Evolutionary conservation across 2,888 invertebrate genomes (phyloP).

Genomic region (Ferdinandea cuprea): DNA sequence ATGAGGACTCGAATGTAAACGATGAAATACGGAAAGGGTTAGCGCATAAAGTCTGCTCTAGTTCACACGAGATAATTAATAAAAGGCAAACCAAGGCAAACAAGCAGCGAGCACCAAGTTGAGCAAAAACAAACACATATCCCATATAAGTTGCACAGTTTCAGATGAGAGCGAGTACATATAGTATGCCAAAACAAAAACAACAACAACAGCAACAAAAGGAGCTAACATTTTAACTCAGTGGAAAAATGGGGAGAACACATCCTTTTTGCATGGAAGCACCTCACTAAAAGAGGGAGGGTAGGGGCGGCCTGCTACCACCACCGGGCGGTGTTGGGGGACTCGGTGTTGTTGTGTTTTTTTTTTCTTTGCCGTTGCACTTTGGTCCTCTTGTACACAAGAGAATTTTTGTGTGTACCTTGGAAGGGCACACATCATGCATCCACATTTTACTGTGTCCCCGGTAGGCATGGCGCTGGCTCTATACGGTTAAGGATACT

Average conservation of each 20-base stretch:
- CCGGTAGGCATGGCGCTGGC: slow-evolving; percentile 1
- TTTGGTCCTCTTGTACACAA: slow-evolving; percentile 42
- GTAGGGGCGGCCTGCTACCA: slow-evolving; percentile 25
- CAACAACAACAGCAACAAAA: slow-evolving; percentile 14
- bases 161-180: slow-evolving; percentile 39
- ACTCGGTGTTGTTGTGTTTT: slow-evolving; percentile 47
- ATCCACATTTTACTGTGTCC: slow-evolving; percentile 6
- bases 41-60: slow-evolving; percentile 74
- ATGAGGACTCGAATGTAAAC: slow-evolving; percentile 52
- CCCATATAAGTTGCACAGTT: slow-evolving; percentile 51
- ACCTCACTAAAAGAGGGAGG: slow-evolving; percentile 13
- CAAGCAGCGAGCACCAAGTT: slow-evolving; percentile 56
- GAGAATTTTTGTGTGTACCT: slow-evolving; percentile 19
- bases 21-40: slow-evolving; percentile 64
- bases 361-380: slow-evolving; percentile 53
- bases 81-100: slow-evolving; percentile 72
- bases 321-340: too few relatives aligned
- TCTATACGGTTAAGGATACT: background rate
- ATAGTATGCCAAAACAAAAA: too few relatives aligned
- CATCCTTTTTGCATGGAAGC: slow-evolving; percentile 5
- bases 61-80: slow-evolving; percentile 74
- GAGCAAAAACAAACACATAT: slow-evolving; percentile 63
- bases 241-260: slow-evolving; percentile 52
- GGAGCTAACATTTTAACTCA: slow-evolving; percentile 59
- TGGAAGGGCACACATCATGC: background rate